Base-by-base conservation (phyloP, 2,113 vertebrate species). In the Clarias gariepinus region DNA sequence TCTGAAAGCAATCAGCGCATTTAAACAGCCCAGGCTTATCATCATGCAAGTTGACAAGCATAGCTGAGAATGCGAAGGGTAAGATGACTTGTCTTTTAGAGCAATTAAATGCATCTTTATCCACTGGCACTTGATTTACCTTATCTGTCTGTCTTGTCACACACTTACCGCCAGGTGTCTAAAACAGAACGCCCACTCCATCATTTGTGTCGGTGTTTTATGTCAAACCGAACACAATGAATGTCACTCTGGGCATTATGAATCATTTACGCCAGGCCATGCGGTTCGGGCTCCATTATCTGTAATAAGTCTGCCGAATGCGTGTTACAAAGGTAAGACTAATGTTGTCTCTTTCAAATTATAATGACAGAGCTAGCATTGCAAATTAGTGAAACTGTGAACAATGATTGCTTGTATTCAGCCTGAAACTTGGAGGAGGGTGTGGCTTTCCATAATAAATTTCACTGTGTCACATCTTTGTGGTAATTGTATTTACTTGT, bases 61-160 rank as follows among this genome's bases (percentile, higher is more conserved):
- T 74, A 86, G 88, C 87, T 92, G 92, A 92, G 91, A 76, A 80
- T 82, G 85, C 73, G 85, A 52, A 89, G 88, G 91, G 91, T 86
- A 91, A 91, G 78, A 79, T 91, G 91, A 90, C 90, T 90, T 64
- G 87, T 92, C 90, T 93, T 89, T 92, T 89, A 87, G 63, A 86
- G 89, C 91, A 94, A 93, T 94, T 93, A 93, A 94, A 92, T 89
- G 93, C 78, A 90, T 93, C 90, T 88, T 87, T 87, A 94, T 92
- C 91, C 91, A 89, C 88, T 83, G 88, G 87, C 89, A 90, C 89
- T 89, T 91, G 90, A 93, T 93, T 93, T 92, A 94, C 90, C 91
- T 92, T 92, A 93, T 93, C 91, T 88, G 82, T 68, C 87, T 47
- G 66, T 58, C 89, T 92, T 90, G 90, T 92, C 92, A 83, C 55